Evolutionary conservation across 2,113 vertebrate species (phyloP).

Genomic region (Willisornis vidua): DNA sequence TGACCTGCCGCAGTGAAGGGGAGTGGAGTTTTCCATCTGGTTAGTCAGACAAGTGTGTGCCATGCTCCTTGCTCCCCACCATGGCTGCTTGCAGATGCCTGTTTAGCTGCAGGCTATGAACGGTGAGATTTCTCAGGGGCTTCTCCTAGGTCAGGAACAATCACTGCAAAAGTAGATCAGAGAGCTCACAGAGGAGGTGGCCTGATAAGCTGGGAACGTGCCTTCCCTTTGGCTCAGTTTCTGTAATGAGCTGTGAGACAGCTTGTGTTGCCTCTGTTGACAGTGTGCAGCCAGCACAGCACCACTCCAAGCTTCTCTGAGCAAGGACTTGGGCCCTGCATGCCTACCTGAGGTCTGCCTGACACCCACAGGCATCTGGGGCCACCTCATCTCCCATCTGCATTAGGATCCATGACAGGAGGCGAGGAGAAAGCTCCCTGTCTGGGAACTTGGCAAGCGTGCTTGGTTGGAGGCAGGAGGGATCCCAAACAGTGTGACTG

Average conservation of each 20-base stretch:
- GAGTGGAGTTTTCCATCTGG: slow-evolving; percentile 60
- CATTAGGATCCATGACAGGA: background rate
- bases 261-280: background rate
- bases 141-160: slow-evolving; percentile 67
- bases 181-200: slow-evolving; percentile 69
- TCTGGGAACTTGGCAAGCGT: background rate
- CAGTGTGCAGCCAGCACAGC: background rate
- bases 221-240: slow-evolving; percentile 62
- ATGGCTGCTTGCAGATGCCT: background rate
- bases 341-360: background rate
- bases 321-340: background rate
- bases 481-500: rapidly evolving
- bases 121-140: slow-evolving; percentile 63
- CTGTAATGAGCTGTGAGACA: slow-evolving; percentile 49
- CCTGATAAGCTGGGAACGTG: slow-evolving; percentile 60
- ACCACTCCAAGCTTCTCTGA: background rate
- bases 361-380: background rate
- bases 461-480: background rate
- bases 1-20: background rate
- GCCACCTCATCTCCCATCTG: background rate
- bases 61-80: background rate
- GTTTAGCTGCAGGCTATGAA: slow-evolving; percentile 47
- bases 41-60: background rate
- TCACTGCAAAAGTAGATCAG: slow-evolving; percentile 67
- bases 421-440: background rate